Conservation (phyloP, 64 coral and sea anemone genomes). For the Porites lutea region DNA sequence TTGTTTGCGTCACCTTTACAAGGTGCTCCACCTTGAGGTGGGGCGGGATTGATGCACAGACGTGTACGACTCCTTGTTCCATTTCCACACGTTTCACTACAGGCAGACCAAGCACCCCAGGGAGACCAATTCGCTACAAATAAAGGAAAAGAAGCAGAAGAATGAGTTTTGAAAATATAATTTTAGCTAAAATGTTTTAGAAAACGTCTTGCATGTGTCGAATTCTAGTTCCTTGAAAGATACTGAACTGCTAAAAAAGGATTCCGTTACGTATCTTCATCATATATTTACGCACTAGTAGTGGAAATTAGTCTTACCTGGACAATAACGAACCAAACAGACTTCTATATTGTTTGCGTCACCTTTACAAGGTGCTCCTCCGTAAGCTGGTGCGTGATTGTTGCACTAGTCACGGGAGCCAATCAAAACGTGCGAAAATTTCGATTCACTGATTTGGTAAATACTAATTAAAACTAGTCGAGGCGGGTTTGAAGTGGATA, state of each 20-base stretch:
- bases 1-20: constrained; percentile 21
- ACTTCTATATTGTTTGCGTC: neutral
- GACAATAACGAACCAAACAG: constrained; percentile 24
- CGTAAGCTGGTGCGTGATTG: constrained; percentile 16
- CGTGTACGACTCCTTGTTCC: constrained; percentile 45
- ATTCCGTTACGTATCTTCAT: no score
- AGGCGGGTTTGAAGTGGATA: no score
- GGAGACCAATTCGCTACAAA: constrained; percentile 7
- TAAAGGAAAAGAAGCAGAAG: neutral
- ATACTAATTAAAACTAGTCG: no score
- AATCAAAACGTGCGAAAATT: no score
- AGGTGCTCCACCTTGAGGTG: constrained; percentile 3
- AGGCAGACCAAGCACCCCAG: constrained; percentile 60
- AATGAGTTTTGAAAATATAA: no score
- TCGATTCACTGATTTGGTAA: no score
- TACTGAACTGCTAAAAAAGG: no score
- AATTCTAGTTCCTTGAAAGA: neutral
- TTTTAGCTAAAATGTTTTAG: no score
- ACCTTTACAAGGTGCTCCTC: constrained; percentile 19
- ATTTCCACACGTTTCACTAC: constrained; percentile 61
- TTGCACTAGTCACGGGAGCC: no score
- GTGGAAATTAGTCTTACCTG: constrained; percentile 53
- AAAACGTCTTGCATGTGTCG: no score
- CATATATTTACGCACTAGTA: no score
- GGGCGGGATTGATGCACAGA: constrained; percentile 26